These are phyloP conservation scores for Unio pictorum DNA, from an alignment of 2,888 invertebrate species.

Conservation along the genomic window DNA sequence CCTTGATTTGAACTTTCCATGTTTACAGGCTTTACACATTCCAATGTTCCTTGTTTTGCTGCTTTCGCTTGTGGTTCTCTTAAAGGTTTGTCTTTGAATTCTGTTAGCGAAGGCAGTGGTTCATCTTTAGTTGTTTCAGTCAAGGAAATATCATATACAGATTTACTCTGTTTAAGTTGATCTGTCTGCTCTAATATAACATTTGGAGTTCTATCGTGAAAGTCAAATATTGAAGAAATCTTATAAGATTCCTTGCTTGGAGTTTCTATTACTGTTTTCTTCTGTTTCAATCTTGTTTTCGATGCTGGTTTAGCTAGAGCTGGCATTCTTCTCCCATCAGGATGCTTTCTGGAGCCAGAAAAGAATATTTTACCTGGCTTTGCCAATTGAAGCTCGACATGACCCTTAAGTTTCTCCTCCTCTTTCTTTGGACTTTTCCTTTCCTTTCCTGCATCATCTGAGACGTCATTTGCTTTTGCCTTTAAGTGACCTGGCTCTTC, in stretches of 20 bases:
- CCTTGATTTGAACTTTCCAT: no score
- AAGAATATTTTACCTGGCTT: slow-evolving; percentile 59
- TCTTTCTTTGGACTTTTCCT: neutral
- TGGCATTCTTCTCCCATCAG: slow-evolving; percentile 53
- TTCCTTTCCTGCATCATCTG: neutral
- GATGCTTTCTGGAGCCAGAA: slow-evolving; percentile 51
- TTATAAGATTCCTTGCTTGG: neutral
- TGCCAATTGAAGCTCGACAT: slow-evolving; percentile 36
- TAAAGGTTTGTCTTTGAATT: no score
- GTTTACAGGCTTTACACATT: no score
- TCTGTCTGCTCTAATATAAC: slow-evolving; percentile 22
- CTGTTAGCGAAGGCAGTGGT: no score
- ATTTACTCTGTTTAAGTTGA: slow-evolving; percentile 17
- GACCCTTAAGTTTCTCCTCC: slow-evolving; percentile 18
- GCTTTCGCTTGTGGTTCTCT: no score
- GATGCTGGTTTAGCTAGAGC: slow-evolving; percentile 38
- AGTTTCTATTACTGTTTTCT: slow-evolving; percentile 4
- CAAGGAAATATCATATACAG: slow-evolving; percentile 49
- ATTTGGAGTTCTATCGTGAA: slow-evolving; percentile 34
- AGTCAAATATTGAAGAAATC: slow-evolving; percentile 21
- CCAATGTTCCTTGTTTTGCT: no score
- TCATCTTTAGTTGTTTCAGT: slow-evolving; percentile 28
- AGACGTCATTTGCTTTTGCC: neutral
- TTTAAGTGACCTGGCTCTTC: neutral
- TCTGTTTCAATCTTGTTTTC: slow-evolving; percentile 13